phyloP scores from a whole-genome alignment of 2,888 invertebrate species.

The Sinohyriopsis cumingii region DNA sequence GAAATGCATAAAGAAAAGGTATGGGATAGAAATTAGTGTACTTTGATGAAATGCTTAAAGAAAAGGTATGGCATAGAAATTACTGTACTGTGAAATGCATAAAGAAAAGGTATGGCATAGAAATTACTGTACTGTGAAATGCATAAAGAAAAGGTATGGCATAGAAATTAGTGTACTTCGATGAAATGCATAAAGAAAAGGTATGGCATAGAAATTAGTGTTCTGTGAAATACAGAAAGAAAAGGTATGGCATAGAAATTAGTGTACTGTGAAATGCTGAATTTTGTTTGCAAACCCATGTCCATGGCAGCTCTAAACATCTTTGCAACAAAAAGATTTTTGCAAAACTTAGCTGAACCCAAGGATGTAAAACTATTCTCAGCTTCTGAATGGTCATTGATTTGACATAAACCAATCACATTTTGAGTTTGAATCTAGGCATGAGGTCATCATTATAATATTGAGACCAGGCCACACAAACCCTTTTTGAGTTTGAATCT shows the following conservation, averaged over 20 bases:
- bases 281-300: too few relatives aligned
- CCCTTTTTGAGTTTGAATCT: too few relatives aligned
- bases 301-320: too few relatives aligned
- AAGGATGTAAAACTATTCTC: too few relatives aligned
- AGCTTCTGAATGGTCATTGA: too few relatives aligned
- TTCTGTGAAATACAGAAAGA: too few relatives aligned
- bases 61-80: slow-evolving; percentile 29
- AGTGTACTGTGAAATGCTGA: not conserved
- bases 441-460: too few relatives aligned
- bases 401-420: too few relatives aligned
- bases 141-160: slow-evolving; percentile 40
- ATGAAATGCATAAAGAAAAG: slow-evolving; percentile 48
- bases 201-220: slow-evolving; percentile 13
- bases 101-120: slow-evolving; percentile 38
- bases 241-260: slow-evolving; percentile 26
- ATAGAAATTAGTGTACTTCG: not conserved
- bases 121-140: slow-evolving; percentile 32
- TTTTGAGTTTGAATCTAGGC: too few relatives aligned
- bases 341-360: too few relatives aligned
- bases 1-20: slow-evolving; percentile 49
- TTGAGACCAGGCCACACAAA: too few relatives aligned
- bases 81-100: slow-evolving; percentile 41
- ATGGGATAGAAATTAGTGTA: slow-evolving; percentile 1
- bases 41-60: slow-evolving; percentile 48
- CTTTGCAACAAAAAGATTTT: too few relatives aligned